Conservation (phyloP, 2,888 invertebrate species). For the Brachypterus glaber region DNA sequence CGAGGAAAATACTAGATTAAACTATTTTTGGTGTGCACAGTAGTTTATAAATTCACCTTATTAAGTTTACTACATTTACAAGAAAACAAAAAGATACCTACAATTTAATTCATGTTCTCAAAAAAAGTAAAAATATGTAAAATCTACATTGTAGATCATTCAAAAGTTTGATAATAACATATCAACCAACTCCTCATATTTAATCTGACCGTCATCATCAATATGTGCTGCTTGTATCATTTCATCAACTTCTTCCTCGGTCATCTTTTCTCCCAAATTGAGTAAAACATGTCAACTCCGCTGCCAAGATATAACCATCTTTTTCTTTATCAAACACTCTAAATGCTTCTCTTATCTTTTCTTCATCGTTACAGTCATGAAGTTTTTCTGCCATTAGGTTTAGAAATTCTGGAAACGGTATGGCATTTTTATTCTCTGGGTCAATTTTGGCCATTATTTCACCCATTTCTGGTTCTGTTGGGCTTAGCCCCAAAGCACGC, state of each 20-base stretch:
- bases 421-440: too few species aligned
- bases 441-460: too few species aligned
- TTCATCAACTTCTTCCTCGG: conserved; percentile 5
- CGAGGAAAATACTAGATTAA: too few species aligned
- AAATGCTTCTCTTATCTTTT: conserved; percentile 11
- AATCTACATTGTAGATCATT: too few species aligned
- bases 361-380: conserved; percentile 4
- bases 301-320: conserved; percentile 8
- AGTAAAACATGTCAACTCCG: conserved; percentile 7
- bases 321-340: conserved; percentile 11
- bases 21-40: too few species aligned
- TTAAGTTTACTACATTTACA: too few species aligned
- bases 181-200: conserved; percentile 11
- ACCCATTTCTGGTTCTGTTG: too few species aligned
- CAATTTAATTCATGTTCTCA: too few species aligned
- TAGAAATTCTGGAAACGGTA: conserved; percentile 11
- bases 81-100: too few species aligned
- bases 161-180: too few species aligned
- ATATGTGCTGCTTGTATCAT: conserved; percentile 10
- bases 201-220: conserved; percentile 8
- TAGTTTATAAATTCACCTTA: too few species aligned
- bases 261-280: conserved; percentile 9
- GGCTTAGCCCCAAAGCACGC: conserved; percentile 8
- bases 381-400: conserved; percentile 5
- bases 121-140: too few species aligned